These are phyloP conservation scores for Hydropsyche betteni DNA, from an alignment of 2,888 invertebrate genomes.

Conservation along the genomic window DNA sequence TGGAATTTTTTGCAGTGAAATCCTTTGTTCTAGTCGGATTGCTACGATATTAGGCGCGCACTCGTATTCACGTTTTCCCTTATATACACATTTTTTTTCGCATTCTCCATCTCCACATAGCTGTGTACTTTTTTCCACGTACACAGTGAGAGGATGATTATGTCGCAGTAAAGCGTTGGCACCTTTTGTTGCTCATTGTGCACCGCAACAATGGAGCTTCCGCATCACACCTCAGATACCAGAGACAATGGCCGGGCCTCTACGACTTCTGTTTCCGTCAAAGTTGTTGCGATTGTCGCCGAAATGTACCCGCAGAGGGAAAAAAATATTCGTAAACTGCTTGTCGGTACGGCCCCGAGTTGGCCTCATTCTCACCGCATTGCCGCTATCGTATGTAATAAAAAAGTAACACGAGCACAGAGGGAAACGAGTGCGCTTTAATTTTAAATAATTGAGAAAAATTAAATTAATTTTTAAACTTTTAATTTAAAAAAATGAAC, in stretches of 20 bases:
- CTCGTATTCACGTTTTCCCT: slow-evolving; percentile 5
- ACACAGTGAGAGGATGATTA: slow-evolving; percentile 42
- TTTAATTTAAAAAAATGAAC: too few species aligned
- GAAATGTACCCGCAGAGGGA: slow-evolving; percentile 34
- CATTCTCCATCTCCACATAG: not conserved
- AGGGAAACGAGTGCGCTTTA: too few species aligned
- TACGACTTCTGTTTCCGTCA: slow-evolving; percentile 43
- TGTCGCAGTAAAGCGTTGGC: slow-evolving; percentile 38
- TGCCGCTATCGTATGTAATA: not conserved
- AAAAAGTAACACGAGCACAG: too few species aligned
- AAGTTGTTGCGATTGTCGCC: slow-evolving; percentile 44
- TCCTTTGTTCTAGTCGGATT: slow-evolving; percentile 14
- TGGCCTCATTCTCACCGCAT: slow-evolving; percentile 16
- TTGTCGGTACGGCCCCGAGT: not conserved
- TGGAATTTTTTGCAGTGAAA: not conserved
- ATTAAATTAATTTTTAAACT: too few species aligned
- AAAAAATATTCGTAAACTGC: slow-evolving; percentile 3
- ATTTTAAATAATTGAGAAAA: too few species aligned
- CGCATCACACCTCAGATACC: slow-evolving; percentile 49
- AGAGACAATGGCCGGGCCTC: slow-evolving; percentile 44
- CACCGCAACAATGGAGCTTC: slow-evolving; percentile 43
- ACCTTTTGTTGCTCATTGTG: slow-evolving; percentile 45
- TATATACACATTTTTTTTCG: not conserved
- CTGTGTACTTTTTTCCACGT: slow-evolving; percentile 16
- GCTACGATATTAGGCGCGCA: slow-evolving; percentile 22